Evolutionary conservation across 2,797 vertebrate genomes (phyloP).

Genomic region (Ispidina picta): DNA sequence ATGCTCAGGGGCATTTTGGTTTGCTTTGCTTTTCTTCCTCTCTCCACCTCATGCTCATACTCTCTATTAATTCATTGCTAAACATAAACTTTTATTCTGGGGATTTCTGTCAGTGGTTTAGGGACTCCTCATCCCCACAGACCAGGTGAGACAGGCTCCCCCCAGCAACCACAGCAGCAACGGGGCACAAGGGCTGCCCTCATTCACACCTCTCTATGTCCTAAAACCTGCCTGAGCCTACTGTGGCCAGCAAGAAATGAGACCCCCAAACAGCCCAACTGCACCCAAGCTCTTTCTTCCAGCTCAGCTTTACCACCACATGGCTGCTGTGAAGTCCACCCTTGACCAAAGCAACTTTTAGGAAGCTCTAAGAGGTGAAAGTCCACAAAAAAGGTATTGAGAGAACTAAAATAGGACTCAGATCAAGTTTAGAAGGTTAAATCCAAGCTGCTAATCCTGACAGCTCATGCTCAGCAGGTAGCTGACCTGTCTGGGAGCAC

Average conservation of each 20-base stretch:
- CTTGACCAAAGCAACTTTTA: neutral
- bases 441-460: neutral
- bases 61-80: neutral
- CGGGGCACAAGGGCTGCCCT: neutral
- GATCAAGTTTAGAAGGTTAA: neutral
- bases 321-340: neutral
- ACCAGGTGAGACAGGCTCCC: neutral
- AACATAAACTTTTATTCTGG: neutral
- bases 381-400: neutral
- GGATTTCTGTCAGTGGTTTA: neutral
- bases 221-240: neutral
- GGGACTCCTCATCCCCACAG: neutral
- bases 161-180: neutral
- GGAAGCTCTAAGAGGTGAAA: neutral
- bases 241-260: neutral
- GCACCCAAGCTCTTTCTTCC: neutral
- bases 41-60: neutral
- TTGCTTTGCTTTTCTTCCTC: neutral
- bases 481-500: neutral
- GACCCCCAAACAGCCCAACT: neutral
- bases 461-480: neutral
- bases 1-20: neutral
- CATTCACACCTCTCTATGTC: neutral
- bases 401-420: neutral
- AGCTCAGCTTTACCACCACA: neutral